Evolutionary conservation across 2,797 vertebrate species (phyloP).

Genomic region (Acrocephalus scirpaceus): DNA sequence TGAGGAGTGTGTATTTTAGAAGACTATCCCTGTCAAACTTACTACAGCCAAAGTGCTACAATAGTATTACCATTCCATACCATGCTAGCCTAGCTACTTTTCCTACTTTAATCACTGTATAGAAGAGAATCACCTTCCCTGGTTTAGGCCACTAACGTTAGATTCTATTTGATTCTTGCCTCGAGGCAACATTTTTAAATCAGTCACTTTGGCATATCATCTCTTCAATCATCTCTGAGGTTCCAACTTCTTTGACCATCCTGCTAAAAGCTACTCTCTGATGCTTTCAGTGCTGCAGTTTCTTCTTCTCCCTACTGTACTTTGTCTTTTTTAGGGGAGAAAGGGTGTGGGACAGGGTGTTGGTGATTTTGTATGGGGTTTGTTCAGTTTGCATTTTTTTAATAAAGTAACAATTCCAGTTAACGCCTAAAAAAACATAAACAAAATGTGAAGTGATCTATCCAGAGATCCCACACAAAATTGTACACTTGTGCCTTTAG

Average conservation of each 20-base stretch:
- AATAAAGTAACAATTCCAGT: not conserved
- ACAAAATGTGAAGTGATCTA: not conserved
- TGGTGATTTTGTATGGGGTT: not conserved
- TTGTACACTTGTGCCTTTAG: not conserved
- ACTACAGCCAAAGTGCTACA: not conserved
- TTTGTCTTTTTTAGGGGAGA: fast-evolving
- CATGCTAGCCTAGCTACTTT: not conserved
- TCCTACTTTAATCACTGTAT: not conserved
- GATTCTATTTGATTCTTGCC: not conserved
- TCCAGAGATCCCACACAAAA: not conserved
- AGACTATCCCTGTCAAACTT: not conserved
- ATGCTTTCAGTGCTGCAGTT: not conserved
- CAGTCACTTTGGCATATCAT: not conserved
- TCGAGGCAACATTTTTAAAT: not conserved
- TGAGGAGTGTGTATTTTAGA: not conserved
- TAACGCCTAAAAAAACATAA: not conserved
- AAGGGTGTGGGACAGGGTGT: too few species aligned
- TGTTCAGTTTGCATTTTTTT: not conserved
- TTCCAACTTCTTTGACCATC: not conserved
- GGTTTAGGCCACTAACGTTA: not conserved
- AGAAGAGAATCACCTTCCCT: not conserved
- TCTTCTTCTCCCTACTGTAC: not conserved
- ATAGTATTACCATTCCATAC: not conserved
- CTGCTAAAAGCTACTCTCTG: not conserved
- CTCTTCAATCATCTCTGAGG: too few species aligned